These are phyloP conservation scores for Sipha maydis DNA, from an alignment of 2,888 invertebrate genomes.

Conservation along the genomic window DNA sequence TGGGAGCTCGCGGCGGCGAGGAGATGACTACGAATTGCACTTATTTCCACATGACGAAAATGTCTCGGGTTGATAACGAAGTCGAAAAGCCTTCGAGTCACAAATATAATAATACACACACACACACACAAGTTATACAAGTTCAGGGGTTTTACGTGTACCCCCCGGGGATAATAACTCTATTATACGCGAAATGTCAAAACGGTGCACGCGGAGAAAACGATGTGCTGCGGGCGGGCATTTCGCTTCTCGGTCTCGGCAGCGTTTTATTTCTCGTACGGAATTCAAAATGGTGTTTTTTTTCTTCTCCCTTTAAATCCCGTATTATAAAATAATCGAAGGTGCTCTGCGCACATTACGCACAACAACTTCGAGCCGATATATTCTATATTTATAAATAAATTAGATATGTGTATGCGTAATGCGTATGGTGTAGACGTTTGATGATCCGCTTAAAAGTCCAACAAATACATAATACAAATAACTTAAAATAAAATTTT, in stretches of 20 bases:
- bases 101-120: constrained; percentile 7
- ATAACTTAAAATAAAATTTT: no score
- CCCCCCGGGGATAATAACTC: constrained; percentile 46
- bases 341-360: no score
- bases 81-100: constrained; percentile 28
- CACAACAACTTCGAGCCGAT: neutral
- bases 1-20: constrained; percentile 4
- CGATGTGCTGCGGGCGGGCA: neutral
- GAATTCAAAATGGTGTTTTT: constrained; percentile 10
- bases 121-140: neutral
- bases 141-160: constrained; percentile 12
- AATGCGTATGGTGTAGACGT: no score
- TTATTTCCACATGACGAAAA: constrained; percentile 41
- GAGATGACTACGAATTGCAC: constrained; percentile 56
- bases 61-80: constrained; percentile 54
- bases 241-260: neutral
- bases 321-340: constrained; percentile 6
- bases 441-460: no score
- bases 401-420: no score
- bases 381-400: neutral
- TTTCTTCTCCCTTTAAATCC: neutral
- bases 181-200: constrained; percentile 45
- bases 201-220: neutral
- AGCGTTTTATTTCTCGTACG: neutral
- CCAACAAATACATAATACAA: no score